Evolutionary conservation across 2,113 vertebrate genomes (phyloP), one percentile per base, ranked within the genome.

Genomic region (Cranoglanis bouderius): DNA sequence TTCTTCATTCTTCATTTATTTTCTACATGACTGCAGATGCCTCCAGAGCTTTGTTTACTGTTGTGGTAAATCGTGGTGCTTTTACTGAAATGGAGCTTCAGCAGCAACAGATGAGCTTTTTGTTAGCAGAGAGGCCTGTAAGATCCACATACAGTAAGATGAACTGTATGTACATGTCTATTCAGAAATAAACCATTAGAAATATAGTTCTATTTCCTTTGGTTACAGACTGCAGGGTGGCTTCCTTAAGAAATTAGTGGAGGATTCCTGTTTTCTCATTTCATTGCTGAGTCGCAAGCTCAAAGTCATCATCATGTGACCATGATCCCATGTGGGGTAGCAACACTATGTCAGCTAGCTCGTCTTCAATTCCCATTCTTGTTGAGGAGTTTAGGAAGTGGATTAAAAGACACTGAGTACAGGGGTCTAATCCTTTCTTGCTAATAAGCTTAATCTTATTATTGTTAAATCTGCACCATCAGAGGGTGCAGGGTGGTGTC

Each of bases 31-130:
- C 72, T 61, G 77, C 6, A n/a, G 3, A 75, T 82, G 80, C 26
- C 61, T 82, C 84, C 43, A 59, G 49, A 84, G 72, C 43, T 91
- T 85, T 91, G 90, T 88, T 91, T 91, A 91, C 87, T 85, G 57
- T 61, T 74, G 85, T 53, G 70, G 29, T 80, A 82, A 82, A 75
- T 90, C 84, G 53, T 84, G 49, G 87, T 82, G 78, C 87, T 49
- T 88, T 91, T 91, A 82, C 85, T 85, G 70, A 90, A 89, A 90
- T 6, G n/a, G 53, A 67, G 49, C 84, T 88, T 88, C 55, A 63
- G 51, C n/a, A 86, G 87, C 89, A 90, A 89, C 90, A 91, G 90
- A 91, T 80, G 87, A 90, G 87, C 84, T 88, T 87, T 89, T 51
- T 82, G 74, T 89, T 67, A 59, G 19, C 1, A 9, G 13, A 8